Conservation (phyloP, 2,113 vertebrate species). For the Mastomys coucha region DNA sequence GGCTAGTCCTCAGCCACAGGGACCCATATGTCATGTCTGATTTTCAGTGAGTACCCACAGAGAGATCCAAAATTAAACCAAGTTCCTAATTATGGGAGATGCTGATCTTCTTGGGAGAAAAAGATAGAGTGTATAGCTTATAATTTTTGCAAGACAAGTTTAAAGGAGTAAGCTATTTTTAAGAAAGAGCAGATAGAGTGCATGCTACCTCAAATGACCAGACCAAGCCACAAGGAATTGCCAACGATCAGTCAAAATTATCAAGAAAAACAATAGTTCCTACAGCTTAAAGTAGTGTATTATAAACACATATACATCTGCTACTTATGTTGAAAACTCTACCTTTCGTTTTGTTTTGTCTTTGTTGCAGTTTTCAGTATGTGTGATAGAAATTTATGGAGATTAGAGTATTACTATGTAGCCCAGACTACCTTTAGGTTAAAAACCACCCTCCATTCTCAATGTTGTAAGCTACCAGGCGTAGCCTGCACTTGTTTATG, state of each 20-base stretch:
- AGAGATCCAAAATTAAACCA: background rate
- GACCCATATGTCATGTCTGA: no score
- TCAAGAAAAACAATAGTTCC: background rate
- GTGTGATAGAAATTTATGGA: background rate
- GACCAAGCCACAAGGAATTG: background rate
- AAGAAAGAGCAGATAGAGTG: background rate
- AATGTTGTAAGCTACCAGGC: background rate
- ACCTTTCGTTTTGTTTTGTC: background rate
- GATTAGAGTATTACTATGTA: background rate
- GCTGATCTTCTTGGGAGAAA: background rate
- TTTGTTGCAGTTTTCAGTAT: background rate
- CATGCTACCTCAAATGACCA: background rate
- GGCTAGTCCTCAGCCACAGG: background rate
- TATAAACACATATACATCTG: background rate
- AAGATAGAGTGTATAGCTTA: background rate
- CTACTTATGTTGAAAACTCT: background rate
- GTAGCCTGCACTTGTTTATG: background rate
- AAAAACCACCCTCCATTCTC: background rate
- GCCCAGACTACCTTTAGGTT: background rate
- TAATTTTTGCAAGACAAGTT: background rate
- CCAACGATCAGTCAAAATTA: background rate
- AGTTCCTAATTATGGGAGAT: background rate
- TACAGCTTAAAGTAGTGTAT: background rate
- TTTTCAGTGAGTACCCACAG: rapidly evolving
- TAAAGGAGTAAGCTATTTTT: background rate